Conservation (phyloP, 2,797 vertebrate genomes). For the Neostethus bicornis region DNA sequence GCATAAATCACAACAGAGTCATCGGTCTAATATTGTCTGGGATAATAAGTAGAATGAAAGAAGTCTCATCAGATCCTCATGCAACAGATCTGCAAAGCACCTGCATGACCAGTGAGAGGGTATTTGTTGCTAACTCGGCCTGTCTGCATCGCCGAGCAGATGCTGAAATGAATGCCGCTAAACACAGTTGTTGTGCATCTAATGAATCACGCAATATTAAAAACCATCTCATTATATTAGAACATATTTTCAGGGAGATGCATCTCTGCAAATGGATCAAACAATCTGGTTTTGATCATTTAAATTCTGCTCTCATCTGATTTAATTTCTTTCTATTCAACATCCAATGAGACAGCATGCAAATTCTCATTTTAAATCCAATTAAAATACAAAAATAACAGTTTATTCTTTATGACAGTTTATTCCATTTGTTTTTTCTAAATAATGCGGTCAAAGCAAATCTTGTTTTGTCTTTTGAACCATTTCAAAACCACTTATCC, state of each 20-base stretch:
- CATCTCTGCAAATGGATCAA: too few species aligned
- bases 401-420: too few species aligned
- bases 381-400: too few species aligned
- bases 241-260: background rate
- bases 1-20: conserved; percentile 2
- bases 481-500: too few species aligned
- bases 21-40: conserved; percentile 30
- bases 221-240: background rate
- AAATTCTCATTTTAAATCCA: too few species aligned
- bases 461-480: too few species aligned
- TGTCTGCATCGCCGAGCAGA: conserved; percentile 59
- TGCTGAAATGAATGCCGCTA: conserved; percentile 17
- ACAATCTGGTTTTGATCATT: too few species aligned
- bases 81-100: conserved; percentile 50
- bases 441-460: too few species aligned
- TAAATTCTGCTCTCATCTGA: too few species aligned
- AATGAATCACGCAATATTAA: background rate
- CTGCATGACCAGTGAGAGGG: conserved; percentile 48
- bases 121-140: conserved; percentile 49
- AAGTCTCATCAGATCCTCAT: conserved; percentile 47
- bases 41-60: conserved; percentile 20
- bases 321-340: too few species aligned
- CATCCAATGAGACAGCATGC: too few species aligned
- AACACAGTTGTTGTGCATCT: conserved; percentile 22
- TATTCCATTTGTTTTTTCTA: too few species aligned